Evolutionary conservation across 2,797 vertebrate species (phyloP), one percentile per base, ranked within the genome.

Genomic region (Buphagus erythrorhynchus): DNA sequence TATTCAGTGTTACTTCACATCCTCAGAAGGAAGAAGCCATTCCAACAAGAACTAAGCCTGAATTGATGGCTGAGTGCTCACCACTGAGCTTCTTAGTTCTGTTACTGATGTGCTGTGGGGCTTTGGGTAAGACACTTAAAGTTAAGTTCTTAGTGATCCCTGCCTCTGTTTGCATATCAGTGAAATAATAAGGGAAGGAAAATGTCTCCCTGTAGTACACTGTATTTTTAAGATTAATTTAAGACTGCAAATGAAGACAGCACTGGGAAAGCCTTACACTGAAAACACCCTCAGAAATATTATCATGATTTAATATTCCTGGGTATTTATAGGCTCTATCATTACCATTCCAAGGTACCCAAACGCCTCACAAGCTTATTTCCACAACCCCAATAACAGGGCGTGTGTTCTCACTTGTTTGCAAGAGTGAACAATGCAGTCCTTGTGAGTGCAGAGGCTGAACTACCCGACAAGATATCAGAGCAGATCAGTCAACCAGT

Each of bases 141-240:
- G 16, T 45, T 84, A 79, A 45, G 38, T 31, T 96, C 46, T 63
- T 72, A 74, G 42, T 2, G 2, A 90, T 90, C 6, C 55, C 28
- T 9, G 4, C 55, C 48, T 93, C 84, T 86, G 76, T 78, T 67
- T 78, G 86, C 20, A 15, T 54, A 86, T 61, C 48, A 68, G 16
- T 58, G 81, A 89, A 89, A 82, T 61, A 95, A 80, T 46, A 83
- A 80, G 19, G 31, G 38, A 85, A 93, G 29, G 71, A 80, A 92
- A 94, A 95, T 10, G 7, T 77, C 22, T 91, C 91, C 55, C 73
- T 45, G 12, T n/a, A 62, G 91, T n/a, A 87, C 8, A 20, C 10
- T 49, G 36, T 66, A 45, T 55, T 91, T 91, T 61, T 59, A 88
- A 93, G 72, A 86, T 74, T 74, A 92, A 95, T 93, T 89, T 77